A percentile compares a stretch with the other conserved stretches of the same genome.
Evolutionary conservation across 2,888 invertebrate genomes (phyloP).

Genomic region (Ceramica pisi): DNA sequence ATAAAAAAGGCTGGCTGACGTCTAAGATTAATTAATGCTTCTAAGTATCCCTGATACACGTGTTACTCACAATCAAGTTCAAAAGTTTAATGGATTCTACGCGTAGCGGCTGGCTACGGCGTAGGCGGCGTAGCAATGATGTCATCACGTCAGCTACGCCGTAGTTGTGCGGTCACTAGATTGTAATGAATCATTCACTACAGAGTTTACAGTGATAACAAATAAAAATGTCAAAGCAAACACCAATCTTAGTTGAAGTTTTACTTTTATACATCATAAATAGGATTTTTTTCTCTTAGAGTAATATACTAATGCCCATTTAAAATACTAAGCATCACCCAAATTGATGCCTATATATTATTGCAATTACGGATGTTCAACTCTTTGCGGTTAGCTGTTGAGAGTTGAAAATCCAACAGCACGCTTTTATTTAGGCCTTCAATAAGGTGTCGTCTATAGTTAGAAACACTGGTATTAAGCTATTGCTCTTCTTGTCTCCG

Average conservation of each 20-base stretch:
- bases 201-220: not conserved
- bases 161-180: slow-evolving; percentile 28
- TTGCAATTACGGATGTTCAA: not conserved
- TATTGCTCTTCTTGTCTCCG: not conserved
- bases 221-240: not conserved
- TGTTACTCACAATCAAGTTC: not conserved
- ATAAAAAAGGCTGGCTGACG: not conserved
- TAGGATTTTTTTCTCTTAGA: too few relatives aligned
- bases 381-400: not conserved
- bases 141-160: slow-evolving; percentile 39
- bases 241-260: not conserved
- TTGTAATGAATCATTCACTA: not conserved
- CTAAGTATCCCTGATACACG: not conserved
- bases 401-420: not conserved
- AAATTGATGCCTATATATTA: not conserved
- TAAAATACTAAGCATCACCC: not conserved
- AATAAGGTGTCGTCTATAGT: not conserved
- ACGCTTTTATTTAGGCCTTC: not conserved
- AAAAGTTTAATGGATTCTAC: not conserved
- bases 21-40: not conserved
- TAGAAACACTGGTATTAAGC: not conserved
- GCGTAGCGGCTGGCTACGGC: slow-evolving; percentile 30
- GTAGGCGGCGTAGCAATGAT: slow-evolving; percentile 43
- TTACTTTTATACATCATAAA: slow-evolving; percentile 48
- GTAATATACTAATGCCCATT: not conserved